These are phyloP conservation scores for Tetanocera ferruginea DNA, from an alignment of 2,888 invertebrate genomes.

Conservation along the genomic window DNA sequence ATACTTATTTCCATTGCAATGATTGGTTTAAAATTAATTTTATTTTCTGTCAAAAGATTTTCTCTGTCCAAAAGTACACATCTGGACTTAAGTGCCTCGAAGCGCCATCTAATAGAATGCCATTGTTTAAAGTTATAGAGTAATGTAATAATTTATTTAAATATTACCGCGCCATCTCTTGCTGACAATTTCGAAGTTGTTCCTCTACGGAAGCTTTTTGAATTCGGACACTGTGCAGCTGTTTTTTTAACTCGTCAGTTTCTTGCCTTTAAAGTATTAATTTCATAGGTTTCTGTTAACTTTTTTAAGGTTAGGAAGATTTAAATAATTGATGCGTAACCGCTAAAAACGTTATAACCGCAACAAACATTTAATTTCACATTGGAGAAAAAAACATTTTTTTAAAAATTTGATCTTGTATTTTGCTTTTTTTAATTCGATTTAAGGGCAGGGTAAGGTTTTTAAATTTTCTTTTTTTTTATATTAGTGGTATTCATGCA, in stretches of 20 bases:
- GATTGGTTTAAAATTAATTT: slow-evolving; percentile 61
- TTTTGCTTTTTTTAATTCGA: too few species aligned
- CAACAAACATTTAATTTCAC: too few species aligned
- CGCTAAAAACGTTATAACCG: too few species aligned
- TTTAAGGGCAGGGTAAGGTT: too few species aligned
- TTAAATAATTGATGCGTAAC: not conserved
- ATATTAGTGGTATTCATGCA: too few species aligned
- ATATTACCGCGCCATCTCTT: slow-evolving; percentile 65
- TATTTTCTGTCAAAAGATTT: slow-evolving; percentile 61
- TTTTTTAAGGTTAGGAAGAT: not conserved
- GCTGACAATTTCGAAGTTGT: slow-evolving; percentile 61
- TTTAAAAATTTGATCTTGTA: too few species aligned
- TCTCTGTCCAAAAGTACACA: slow-evolving; percentile 67
- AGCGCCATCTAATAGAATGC: slow-evolving; percentile 64
- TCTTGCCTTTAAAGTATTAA: slow-evolving; percentile 61
- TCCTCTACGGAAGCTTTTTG: slow-evolving; percentile 65
- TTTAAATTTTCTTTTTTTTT: too few species aligned
- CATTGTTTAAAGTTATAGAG: slow-evolving; percentile 22
- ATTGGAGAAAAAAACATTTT: too few species aligned
- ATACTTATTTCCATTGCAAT: slow-evolving; percentile 59
- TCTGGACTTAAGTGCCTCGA: slow-evolving; percentile 66
- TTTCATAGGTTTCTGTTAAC: not conserved
- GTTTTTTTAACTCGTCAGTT: slow-evolving; percentile 65
- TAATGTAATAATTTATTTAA: not conserved
- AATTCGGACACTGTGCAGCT: slow-evolving; percentile 63